Base-by-base conservation (phyloP, 2,797 vertebrate genomes). In the Danionella dracula region DNA sequence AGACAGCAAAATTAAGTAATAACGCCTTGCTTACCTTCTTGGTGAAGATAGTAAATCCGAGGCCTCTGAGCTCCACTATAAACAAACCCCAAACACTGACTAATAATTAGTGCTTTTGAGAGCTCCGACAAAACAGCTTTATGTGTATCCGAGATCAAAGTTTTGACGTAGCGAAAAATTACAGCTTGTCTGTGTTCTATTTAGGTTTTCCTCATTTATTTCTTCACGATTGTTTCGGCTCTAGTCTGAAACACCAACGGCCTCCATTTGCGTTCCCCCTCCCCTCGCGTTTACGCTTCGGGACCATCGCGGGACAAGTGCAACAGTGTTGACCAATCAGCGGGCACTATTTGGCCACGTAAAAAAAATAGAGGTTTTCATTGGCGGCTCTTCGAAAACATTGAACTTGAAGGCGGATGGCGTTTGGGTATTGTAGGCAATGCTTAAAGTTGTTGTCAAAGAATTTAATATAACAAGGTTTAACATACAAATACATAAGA, bases 261-360 rank as follows among this genome's bases (percentile, higher is more conserved):
- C 81, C 81, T 88, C 85, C 85, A 90, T 90, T 86, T 70, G 85
- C 77, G 65, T 80, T 83, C 82, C 76, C 56, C 74, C 80, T 76
- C 76, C 23, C 73, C 67, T 73, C 70, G 45, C 65, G 57, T 66
- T 56, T 53, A 63, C 38, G 66, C 61, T 8, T 64, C 68, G 59
- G 27, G 46, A 45, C 38, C 51, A 62, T 71, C 61, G 69, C 49
- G 31, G 15, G 54, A 40, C 58, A 37, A 63, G 65, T 42, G 57
- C 53, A 54, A 5, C 15, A 3, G 12, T n/a, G 4, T 16, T 12
- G 42, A 11, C 79, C 81, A 79, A 81, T 75, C 65, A n/a, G 45
- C 4, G 0, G 8, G 29, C 15, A 17, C n/a, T n/a, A n/a, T n/a
- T n/a, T n/a, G n/a, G n/a, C n/a, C n/a, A n/a, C n/a, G n/a, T n/a